Evolutionary conservation across 2,113 vertebrate species (phyloP), one percentile per base, ranked within the genome.

Genomic region (Casuarius casuarius): DNA sequence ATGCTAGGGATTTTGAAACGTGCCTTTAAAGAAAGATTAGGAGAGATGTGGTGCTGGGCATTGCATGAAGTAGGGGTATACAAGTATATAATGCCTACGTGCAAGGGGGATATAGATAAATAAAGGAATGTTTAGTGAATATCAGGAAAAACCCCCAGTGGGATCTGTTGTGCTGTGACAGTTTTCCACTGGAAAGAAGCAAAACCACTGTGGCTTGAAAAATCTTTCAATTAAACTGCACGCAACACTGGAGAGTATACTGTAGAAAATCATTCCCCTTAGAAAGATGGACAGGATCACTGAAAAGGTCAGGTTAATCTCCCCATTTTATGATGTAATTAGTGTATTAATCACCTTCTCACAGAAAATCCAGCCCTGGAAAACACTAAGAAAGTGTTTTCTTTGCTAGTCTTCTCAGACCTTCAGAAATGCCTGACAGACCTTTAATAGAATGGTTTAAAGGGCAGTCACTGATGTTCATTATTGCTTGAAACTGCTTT

Each of bases 221-320:
- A 92, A 46, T 84, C 16, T 80, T 92, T 83, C 59, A 5, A 62
- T 92, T 76, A 62, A 76, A 35, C 40, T 61, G 54, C 84, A 49
- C 12, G 54, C 22, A 92, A 21, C 4, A 23, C 33, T 73, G 48
- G 31, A 66, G 28, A 44, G 42, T 22, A 13, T 58, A 86, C 26
- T 9, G 6, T 19, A 81, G 38, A 46, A 66, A 44, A 92, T 23
- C 35, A 38, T 58, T 66, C 21, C 49, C 16, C 67, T 89, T 66
- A 62, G 33, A 58, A 68, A 54, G 67, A 38, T 22, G 29, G 67
- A 58, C 44, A 66, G n/a, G 65, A 82, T 84, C 67, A 78, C 73
- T 42, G 48, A 75, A 87, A 79, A 82, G 25, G 10, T 71, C 90
- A n/a, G 49, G 74, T 92, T 80, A 74, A 81, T 90, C 20, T 86